Conservation (phyloP, 2,113 vertebrate genomes). For the Paratilapia polleni region DNA sequence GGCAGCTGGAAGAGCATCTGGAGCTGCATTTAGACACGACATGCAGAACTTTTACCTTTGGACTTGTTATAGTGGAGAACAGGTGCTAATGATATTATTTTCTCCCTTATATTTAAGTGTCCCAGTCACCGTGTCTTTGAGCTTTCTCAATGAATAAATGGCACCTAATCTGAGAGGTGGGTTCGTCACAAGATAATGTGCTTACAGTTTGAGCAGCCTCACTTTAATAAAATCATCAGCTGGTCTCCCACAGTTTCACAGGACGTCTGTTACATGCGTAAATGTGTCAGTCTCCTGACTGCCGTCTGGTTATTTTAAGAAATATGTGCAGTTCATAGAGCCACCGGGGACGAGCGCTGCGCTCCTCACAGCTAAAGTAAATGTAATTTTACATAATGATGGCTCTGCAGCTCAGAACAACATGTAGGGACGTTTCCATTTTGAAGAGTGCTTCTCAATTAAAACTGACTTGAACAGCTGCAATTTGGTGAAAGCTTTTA, state of each 20-base stretch:
- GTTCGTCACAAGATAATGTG: neutral
- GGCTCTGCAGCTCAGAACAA: neutral
- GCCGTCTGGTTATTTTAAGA: slow-evolving; percentile 34
- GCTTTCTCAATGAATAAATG: neutral
- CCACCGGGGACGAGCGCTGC: neutral
- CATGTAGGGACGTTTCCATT: slow-evolving; percentile 8
- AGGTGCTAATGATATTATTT: neutral
- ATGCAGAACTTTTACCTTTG: neutral
- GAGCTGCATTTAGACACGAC: neutral
- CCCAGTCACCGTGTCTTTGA: neutral
- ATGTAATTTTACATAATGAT: slow-evolving; percentile 25
- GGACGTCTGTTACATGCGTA: neutral
- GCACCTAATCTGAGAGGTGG: neutral
- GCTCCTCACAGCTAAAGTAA: slow-evolving; percentile 22
- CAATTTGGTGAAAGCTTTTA: slow-evolving; percentile 8
- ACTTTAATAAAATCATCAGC: neutral
- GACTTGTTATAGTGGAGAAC: neutral
- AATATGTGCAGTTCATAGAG: neutral
- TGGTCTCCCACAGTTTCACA: neutral
- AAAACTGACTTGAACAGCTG: neutral
- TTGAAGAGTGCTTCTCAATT: slow-evolving; percentile 28
- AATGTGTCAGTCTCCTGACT: neutral
- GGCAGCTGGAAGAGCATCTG: neutral
- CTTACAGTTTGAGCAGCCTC: neutral
- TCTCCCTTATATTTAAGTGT: neutral